These are phyloP conservation scores for Hepsetus odoe DNA, from an alignment of 2,113 vertebrate species.

Conservation along the genomic window DNA sequence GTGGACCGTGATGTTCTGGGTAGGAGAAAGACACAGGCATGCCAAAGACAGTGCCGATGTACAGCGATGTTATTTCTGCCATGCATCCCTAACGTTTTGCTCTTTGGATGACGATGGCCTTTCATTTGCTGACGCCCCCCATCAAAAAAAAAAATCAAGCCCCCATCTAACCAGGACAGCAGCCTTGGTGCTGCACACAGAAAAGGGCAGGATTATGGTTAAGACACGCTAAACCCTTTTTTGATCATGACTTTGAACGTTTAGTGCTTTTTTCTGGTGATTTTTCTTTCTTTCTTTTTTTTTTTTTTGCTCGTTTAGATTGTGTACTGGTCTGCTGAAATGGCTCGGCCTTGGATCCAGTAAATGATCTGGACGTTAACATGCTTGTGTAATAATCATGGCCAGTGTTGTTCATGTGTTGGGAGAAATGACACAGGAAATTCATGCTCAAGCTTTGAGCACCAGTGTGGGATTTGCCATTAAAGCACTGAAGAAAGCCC, in stretches of 20 bases:
- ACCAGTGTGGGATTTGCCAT: background rate
- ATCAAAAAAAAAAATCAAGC: background rate
- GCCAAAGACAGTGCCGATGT: constrained; percentile 18
- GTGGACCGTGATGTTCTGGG: constrained; percentile 35
- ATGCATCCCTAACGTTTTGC: background rate
- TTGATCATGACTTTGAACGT: background rate
- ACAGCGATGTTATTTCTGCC: constrained; percentile 7
- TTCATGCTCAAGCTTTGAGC: background rate
- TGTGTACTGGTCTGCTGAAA: background rate
- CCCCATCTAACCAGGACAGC: background rate
- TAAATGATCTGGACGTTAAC: background rate
- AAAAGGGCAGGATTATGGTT: background rate
- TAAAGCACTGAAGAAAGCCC: background rate
- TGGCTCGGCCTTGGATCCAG: constrained; percentile 9
- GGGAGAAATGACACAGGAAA: background rate
- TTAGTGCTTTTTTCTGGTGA: background rate
- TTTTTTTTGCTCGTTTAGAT: background rate
- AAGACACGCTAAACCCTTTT: background rate
- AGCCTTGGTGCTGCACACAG: background rate
- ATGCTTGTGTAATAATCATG: constrained; percentile 5
- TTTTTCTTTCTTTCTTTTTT: background rate
- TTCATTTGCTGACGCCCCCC: background rate
- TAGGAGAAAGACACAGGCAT: constrained; percentile 21
- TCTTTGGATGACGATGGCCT: background rate
- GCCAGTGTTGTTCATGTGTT: background rate